Percentiles rank a stretch among this genome's conserved stretches.
These are phyloP conservation scores for Ascaphus truei DNA, from an alignment of 2,113 vertebrate genomes.

Conservation along the genomic window DNA sequence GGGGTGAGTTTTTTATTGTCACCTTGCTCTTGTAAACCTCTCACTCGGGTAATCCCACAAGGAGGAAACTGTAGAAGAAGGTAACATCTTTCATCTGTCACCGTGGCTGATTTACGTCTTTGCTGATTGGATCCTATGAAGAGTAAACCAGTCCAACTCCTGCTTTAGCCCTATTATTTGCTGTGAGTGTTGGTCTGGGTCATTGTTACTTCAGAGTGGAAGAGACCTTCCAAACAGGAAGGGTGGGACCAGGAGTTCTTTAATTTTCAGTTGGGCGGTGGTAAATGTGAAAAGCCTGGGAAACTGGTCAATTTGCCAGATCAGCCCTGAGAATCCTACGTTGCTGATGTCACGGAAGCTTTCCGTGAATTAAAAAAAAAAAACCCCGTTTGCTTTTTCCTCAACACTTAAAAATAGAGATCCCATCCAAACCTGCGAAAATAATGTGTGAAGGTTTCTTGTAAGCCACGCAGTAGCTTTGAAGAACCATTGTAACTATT, in stretches of 20 bases:
- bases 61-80: neutral
- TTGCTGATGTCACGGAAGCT: neutral
- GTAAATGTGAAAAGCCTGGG: neutral
- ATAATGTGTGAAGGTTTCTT: too few species aligned
- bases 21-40: neutral
- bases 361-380: too few species aligned
- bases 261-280: neutral
- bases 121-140: neutral
- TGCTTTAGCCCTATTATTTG: neutral
- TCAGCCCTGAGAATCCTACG: neutral
- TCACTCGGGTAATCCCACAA: neutral
- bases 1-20: neutral
- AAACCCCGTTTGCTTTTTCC: too few species aligned
- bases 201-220: neutral
- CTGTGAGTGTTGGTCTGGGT: too few species aligned
- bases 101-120: too few species aligned
- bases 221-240: neutral
- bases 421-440: neutral
- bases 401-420: neutral
- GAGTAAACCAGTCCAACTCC: neutral
- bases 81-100: conserved; percentile 1
- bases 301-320: neutral
- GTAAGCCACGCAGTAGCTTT: too few species aligned
- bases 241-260: neutral
- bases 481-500: too few species aligned